These are phyloP conservation scores for Rattus norvegicus DNA, from an alignment of 2,113 vertebrate species.

Conservation along the genomic window GRCr8 NC_086032.1:102418501-102419000, in stretches of 20 bases:
- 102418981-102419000: neutral
- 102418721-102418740: neutral
- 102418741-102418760: constrained; percentile 19
- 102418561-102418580: neutral
- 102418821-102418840: too few relatives aligned
- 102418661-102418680: neutral
- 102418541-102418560: neutral
- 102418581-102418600: neutral
- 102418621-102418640: neutral
- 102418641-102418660: neutral
- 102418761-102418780: neutral
- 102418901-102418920: too few relatives aligned
- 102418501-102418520: constrained; percentile 23
- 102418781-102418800: neutral
- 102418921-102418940: too few relatives aligned
- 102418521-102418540: constrained; percentile 39
- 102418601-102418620: neutral
- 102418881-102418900: too few relatives aligned
- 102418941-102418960: neutral
- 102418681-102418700: neutral
- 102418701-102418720: constrained; percentile 51
- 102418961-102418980: neutral
- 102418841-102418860: too few relatives aligned
- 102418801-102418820: too few relatives aligned
- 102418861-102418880: too few relatives aligned